Percentiles rank a stretch among this genome's conserved stretches.
Conservation (phyloP, 1,140 invertebrate species). For the Drosophila ananassae region DNA sequence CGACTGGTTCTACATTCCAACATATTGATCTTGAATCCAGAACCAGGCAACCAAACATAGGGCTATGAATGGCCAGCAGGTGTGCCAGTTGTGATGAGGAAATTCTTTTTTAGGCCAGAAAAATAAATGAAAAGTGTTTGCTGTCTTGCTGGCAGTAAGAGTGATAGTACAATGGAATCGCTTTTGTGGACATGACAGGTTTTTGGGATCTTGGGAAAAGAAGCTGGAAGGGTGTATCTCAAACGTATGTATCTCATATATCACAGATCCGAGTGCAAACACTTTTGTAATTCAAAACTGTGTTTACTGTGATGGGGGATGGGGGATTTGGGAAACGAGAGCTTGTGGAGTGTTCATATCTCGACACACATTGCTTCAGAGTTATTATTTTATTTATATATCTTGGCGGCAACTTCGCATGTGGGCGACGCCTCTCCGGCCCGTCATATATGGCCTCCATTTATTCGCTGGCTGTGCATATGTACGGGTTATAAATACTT, state of each 20-base stretch:
- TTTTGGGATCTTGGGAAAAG: conserved; percentile 12
- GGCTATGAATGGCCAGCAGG: conserved; percentile 38
- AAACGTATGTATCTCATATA: conserved; percentile 16
- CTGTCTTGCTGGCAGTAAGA: conserved; percentile 27
- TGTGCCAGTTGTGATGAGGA: conserved; percentile 27
- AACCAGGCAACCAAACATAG: neutral
- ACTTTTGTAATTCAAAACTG: conserved; percentile 52
- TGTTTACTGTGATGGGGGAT: conserved; percentile 20
- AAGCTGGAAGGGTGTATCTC: neutral
- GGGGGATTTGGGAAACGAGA: conserved; percentile 22
- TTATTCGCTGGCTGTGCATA: conserved; percentile 51
- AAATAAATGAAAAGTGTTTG: conserved; percentile 8
- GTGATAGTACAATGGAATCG: conserved; percentile 11
- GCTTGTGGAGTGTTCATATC: conserved; percentile 40
- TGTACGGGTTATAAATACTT: conserved; percentile 56
- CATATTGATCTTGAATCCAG: conserved; percentile 56
- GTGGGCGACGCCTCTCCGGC: conserved; percentile 55
- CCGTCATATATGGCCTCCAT: conserved; percentile 61
- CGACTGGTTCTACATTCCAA: conserved; percentile 49
- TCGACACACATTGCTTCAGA: conserved; percentile 49
- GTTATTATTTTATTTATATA: conserved; percentile 41
- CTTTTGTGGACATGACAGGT: conserved; percentile 12
- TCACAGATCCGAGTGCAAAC: conserved; percentile 36
- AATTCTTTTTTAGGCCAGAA: conserved; percentile 19
- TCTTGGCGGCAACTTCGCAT: conserved; percentile 43